Base-by-base conservation (phyloP, 1,140 invertebrate species). In the Apis cerana region DNA sequence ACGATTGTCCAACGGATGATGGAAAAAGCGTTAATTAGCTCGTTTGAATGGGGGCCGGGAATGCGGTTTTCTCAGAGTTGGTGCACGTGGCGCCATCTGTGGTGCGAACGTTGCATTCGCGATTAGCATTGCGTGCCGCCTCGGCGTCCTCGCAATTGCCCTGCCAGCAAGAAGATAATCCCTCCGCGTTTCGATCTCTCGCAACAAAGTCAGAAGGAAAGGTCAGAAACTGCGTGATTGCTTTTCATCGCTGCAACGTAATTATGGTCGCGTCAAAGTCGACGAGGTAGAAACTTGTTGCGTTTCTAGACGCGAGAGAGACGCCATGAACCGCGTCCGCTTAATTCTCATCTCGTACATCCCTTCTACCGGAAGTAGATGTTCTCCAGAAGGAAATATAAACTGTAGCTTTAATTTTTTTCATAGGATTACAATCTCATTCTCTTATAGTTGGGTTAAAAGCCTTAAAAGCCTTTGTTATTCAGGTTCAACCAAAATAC, bases 161-260 rank as follows among this genome's bases (percentile, higher is more conserved):
- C 59, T 64, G 68, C 64, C 75, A 75, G 56, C 69, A 54, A 62
- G 64, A 52, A 56, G 75, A 87, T 71, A 69, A 84, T 67, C 74
- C 71, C 21, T 48, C 33, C 33, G 33, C 17, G 62, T 70, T 75
- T 67, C 74, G 56, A 82, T 79, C 58, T 54, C 75, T 75, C 65
- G 71, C 70, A 82, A 90, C 86, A 83, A 83, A 80, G 86, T 85
- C n/a, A 74, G 85, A n/a, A 72, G 52, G 64, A 89, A 85, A 89
- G 85, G 88, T 90, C 88, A 86, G 75, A 76, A 77, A 80, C 81
- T 85, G 88, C 82, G 85, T 33, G 52, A 89, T 89, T 81, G 70
- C 84, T 86, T 88, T 86, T 89, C 84, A 90, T 88, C 78, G 84
- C 61, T 71, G 72, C 68, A 58, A 61, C 80, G 82, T 86, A 84